These are phyloP conservation scores for Gallinago solitaria DNA, from an alignment of 2,797 vertebrate species.

Conservation along the genomic window DNA sequence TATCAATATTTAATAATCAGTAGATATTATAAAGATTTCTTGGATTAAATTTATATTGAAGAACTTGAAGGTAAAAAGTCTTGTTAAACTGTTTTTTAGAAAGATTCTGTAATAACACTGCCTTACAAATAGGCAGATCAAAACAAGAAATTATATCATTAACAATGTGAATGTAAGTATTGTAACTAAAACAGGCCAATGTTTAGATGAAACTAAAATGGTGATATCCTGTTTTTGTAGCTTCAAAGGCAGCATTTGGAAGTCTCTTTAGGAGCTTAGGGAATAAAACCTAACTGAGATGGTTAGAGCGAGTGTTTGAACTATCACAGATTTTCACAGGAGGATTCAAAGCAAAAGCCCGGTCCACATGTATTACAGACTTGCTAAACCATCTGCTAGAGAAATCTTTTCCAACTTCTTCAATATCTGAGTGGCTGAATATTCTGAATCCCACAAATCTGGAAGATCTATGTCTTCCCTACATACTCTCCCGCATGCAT, in stretches of 20 bases:
- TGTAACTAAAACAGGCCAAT: background rate
- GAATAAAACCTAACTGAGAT: background rate
- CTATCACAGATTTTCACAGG: background rate
- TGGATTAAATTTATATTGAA: background rate
- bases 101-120: background rate
- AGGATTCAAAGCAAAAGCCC: background rate
- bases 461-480: background rate
- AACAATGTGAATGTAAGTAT: background rate
- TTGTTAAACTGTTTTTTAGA: background rate
- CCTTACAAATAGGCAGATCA: background rate
- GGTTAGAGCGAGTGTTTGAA: background rate
- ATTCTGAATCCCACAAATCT: background rate
- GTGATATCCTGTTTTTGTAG: background rate
- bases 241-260: conserved; percentile 24
- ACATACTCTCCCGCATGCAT: background rate
- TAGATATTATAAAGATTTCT: background rate
- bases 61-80: background rate
- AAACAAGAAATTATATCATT: background rate
- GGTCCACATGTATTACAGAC: background rate
- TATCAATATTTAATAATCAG: background rate
- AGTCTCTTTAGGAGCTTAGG: background rate
- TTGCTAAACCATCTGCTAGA: conserved; percentile 1
- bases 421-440: background rate
- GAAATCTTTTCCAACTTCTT: background rate
- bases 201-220: conserved; percentile 6